Evolutionary conservation across 1,140 invertebrate genomes (phyloP), one percentile per base, ranked within the genome.

Genomic region (Ruditapes philippinarum): DNA sequence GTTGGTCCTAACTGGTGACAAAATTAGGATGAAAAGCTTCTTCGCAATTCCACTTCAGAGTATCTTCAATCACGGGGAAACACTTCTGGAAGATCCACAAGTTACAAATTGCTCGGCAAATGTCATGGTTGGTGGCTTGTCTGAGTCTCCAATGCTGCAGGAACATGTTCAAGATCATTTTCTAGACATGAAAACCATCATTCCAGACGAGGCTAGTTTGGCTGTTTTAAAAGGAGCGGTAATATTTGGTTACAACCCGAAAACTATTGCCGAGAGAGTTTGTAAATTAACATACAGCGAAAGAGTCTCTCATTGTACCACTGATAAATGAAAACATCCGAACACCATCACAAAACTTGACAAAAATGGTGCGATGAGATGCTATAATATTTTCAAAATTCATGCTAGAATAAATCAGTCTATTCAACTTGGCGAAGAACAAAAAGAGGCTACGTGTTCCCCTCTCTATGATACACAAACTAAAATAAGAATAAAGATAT

Each of bases 91-190:
- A 42, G 36, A 40, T 22, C 28, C 17, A 12, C 38, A 4, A n/a
- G 54, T 82, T 22, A 14, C 17, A 17, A 57, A n/a, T 25, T 65
- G 54, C 25, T n/a, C 36, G 17, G 42, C 36, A 17, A 82, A 65
- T 38, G 28, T 82, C 14, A 82, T 82, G 80, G 80, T 82, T 45
- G 80, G 80, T 40, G 80, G 80, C 11, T 82, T 65, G 33, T 82
- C 80, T n/a, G n/a, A n/a, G n/a, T n/a, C n/a, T n/a, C n/a, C n/a
- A n/a, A n/a, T n/a, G n/a, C n/a, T n/a, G n/a, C n/a, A n/a, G n/a
- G n/a, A n/a, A n/a, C n/a, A n/a, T n/a, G n/a, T n/a, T n/a, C n/a
- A n/a, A n/a, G n/a, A n/a, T n/a, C n/a, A n/a, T n/a, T n/a, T n/a
- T n/a, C n/a, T n/a, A n/a, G n/a, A n/a, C n/a, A n/a, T n/a, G n/a